Conservation (phyloP, 2,797 vertebrate genomes). For the Masticophis lateralis region DNA sequence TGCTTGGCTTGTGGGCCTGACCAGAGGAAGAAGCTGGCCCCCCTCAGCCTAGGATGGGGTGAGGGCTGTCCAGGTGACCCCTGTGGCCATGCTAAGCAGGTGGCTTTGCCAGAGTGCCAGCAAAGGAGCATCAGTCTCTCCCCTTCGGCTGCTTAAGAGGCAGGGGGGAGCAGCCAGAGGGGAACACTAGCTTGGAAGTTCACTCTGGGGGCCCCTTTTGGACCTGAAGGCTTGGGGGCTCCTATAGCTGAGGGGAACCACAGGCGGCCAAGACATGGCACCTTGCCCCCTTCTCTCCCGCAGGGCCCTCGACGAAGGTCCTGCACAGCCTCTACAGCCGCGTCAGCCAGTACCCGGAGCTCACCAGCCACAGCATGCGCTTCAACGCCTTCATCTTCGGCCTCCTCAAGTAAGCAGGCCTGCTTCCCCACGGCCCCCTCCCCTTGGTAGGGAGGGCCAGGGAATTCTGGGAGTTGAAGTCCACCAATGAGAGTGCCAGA, state of each 20-base stretch:
- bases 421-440: fast-evolving
- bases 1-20: not conserved
- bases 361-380: conserved; percentile 89
- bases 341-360: conserved; percentile 89
- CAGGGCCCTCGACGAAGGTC: conserved; percentile 92
- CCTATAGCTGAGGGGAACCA: not conserved
- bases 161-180: not conserved
- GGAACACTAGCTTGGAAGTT: not conserved
- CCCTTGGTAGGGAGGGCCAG: fast-evolving
- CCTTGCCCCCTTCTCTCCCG: not conserved
- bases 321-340: conserved; percentile 87
- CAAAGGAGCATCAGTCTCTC: not conserved
- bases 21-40: too few species aligned
- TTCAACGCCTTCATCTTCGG: conserved; percentile 96
- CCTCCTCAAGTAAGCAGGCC: conserved; percentile 90
- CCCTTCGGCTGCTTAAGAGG: not conserved
- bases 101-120: not conserved
- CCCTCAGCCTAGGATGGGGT: not conserved
- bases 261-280: not conserved
- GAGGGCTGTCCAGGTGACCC: too few species aligned
- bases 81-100: not conserved
- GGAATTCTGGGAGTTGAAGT: not conserved
- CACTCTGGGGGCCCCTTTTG: not conserved
- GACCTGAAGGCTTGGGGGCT: not conserved
- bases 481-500: not conserved